Percentiles rank a stretch among this genome's conserved stretches.
phyloP scores from a whole-genome alignment of 2,888 invertebrate species.

The Eupeodes luniger region DNA sequence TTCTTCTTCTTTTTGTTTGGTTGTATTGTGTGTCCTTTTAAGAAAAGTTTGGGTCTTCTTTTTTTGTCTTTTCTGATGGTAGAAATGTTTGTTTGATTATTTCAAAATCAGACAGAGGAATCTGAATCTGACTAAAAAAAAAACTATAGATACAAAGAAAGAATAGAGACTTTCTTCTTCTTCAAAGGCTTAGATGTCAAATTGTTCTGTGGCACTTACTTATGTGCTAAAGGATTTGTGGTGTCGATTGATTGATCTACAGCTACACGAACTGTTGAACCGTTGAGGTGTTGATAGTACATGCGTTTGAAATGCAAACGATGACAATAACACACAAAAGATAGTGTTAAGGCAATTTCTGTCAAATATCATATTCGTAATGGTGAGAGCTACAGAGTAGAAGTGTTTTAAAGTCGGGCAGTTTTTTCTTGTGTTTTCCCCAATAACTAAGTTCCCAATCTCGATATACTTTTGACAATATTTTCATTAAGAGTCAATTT shows the following conservation, averaged over 20 bases:
- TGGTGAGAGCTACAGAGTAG: no score
- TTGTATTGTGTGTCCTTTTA: not conserved
- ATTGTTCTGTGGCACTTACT: slow-evolving; percentile 71
- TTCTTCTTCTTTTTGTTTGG: slow-evolving; percentile 8
- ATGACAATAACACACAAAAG: not conserved
- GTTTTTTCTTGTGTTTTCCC: no score
- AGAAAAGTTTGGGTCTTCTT: slow-evolving; percentile 17
- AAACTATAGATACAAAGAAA: not conserved
- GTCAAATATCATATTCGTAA: no score
- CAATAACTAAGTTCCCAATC: no score
- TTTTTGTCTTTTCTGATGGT: not conserved
- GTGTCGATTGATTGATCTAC: slow-evolving; percentile 74
- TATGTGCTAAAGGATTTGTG: slow-evolving; percentile 60
- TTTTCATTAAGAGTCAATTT: no score
- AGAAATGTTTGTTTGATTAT: slow-evolving; percentile 18
- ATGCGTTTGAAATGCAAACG: slow-evolving; percentile 73
- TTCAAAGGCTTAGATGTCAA: slow-evolving; percentile 74
- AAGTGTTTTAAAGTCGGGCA: no score
- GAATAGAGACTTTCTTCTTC: slow-evolving; percentile 29
- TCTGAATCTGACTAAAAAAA: not conserved
- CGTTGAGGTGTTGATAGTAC: slow-evolving; percentile 53
- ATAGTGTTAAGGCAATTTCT: slow-evolving; percentile 67
- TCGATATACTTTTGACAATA: no score
- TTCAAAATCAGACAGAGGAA: slow-evolving; percentile 26
- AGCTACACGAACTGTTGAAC: slow-evolving; percentile 26